A percentile compares a stretch with the other conserved stretches of the same genome.
Evolutionary conservation across 2,113 vertebrate genomes (phyloP).

Genomic region (Cricetomys ansorgei): DNA sequence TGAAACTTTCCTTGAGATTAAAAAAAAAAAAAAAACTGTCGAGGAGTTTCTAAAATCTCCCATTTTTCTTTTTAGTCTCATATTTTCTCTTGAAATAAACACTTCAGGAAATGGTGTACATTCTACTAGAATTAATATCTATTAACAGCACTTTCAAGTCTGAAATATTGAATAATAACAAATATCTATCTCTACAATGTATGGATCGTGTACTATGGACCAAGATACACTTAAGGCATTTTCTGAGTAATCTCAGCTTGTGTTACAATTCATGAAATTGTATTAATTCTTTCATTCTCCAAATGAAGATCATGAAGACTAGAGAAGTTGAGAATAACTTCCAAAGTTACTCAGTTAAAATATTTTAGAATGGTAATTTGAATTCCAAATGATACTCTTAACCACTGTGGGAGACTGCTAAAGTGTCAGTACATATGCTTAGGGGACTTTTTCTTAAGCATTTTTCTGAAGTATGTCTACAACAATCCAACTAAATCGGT

Average conservation of each 20-base stretch:
- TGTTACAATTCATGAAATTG: background rate
- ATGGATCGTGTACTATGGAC: background rate
- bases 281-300: constrained; percentile 11
- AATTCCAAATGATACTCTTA: background rate
- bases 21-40: constrained; percentile 1
- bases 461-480: background rate
- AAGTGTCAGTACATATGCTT: background rate
- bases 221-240: background rate
- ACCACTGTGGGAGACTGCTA: background rate
- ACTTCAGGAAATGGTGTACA: background rate
- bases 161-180: background rate
- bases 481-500: background rate
- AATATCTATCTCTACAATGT: background rate
- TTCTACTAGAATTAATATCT: constrained; percentile 9
- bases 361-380: background rate
- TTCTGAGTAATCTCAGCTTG: background rate
- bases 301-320: background rate
- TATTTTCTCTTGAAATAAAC: constrained; percentile 2
- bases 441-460: background rate
- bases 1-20: background rate
- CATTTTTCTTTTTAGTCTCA: background rate
- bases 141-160: background rate
- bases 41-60: background rate
- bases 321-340: background rate
- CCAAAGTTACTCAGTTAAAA: constrained; percentile 2